Evolutionary conservation across 2,797 vertebrate genomes (phyloP), one percentile per base, ranked within the genome.

Genomic region (Betta splendens): DNA sequence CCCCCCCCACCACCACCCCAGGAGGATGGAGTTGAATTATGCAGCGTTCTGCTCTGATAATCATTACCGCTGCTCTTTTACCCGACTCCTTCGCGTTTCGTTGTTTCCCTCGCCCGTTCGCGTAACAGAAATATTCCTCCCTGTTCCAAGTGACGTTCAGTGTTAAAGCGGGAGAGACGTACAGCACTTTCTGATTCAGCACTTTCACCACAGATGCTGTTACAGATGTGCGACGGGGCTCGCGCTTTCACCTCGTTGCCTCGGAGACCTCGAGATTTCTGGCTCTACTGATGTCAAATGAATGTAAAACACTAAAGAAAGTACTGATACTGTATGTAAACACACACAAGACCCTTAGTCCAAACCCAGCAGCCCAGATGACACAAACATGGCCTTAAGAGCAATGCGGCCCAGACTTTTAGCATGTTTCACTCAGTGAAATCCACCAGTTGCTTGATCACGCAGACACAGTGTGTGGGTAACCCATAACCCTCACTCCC

Each of bases 21-120:
- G n/a, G 47, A 55, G 79, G 83, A 78, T 64, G 51, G 17, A 9
- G 52, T 86, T 86, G 77, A 83, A 86, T 84, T 75, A 85, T 77
- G 69, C 76, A 80, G 63, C 31, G 48, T 81, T 81, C 74, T 81
- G 80, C 84, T 83, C 67, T 66, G 76, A 72, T 78, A 64, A 70
- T 79, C 79, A 77, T 69, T 63, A 53, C 64, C 61, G 32, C 29
- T 20, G 38, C 60, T 29, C 50, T 55, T 65, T 60, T 58, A 61
- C 67, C 39, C 64, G 32, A 66, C 78, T 33, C 7, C 31, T 32
- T 12, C 3, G 22, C 8, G 15, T 29, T 26, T 17, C 13, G 28
- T 21, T 2, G 13, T 33, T 11, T 10, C 28, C n/a, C 11, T 29
- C 29, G 28, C 7, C 9, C 9, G 5, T 26, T 9, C 9, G 9